These are phyloP conservation scores for Galerucella pusilla DNA, from an alignment of 2,888 invertebrate genomes.

Conservation along the genomic window DNA sequence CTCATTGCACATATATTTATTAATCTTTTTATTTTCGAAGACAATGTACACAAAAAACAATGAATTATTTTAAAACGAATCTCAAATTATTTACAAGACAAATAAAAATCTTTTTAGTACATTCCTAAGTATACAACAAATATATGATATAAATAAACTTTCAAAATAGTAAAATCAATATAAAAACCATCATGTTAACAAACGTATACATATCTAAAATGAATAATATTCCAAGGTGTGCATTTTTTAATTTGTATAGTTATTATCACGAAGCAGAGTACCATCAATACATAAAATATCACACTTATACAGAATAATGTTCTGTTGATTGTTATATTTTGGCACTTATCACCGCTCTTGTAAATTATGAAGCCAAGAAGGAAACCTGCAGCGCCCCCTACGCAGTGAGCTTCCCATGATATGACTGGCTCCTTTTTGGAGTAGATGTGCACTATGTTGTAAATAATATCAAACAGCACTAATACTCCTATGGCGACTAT, in stretches of 20 bases:
- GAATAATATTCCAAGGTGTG: conserved; percentile 49
- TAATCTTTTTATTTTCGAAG: not conserved
- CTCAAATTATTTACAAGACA: not conserved
- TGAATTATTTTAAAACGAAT: not conserved
- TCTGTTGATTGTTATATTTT: conserved; percentile 30
- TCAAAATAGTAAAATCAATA: conserved; percentile 6
- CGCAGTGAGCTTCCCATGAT: conserved; percentile 78
- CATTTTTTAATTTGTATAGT: conserved; percentile 53
- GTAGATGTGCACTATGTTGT: conserved; percentile 66
- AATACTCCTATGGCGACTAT: conserved; percentile 72
- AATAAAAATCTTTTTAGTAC: not conserved
- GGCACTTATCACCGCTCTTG: conserved; percentile 22
- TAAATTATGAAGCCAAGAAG: conserved; percentile 66
- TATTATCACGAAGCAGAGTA: conserved; percentile 48
- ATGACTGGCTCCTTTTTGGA: conserved; percentile 67
- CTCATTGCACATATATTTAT: too few species aligned
- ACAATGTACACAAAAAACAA: not conserved
- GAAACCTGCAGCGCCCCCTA: conserved; percentile 76
- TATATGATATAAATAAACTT: conserved; percentile 4
- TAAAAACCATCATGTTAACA: conserved; percentile 46
- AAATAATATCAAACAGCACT: conserved; percentile 74
- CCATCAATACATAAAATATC: conserved; percentile 45
- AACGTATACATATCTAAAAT: conserved; percentile 50
- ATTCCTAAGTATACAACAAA: not conserved
- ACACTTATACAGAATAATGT: conserved; percentile 50